Evolutionary conservation across 2,113 vertebrate genomes (phyloP).

Genomic region (Cettia cetti): DNA sequence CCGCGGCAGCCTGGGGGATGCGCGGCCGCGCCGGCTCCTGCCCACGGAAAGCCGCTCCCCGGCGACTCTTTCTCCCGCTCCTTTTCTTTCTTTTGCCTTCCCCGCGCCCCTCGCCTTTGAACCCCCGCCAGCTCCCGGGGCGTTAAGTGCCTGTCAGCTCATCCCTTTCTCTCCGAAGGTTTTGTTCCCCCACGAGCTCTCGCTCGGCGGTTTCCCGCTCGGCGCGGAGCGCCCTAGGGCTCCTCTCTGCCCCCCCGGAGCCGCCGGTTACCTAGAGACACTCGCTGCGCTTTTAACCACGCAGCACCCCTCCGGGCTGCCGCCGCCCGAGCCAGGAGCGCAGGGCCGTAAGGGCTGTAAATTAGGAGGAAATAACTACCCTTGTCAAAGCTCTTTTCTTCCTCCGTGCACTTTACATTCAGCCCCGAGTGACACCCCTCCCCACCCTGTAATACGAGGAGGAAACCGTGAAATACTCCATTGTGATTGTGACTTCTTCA

Average conservation of each 20-base stretch:
- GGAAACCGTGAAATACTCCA: conserved; percentile 74
- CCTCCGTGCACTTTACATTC: conserved; percentile 58
- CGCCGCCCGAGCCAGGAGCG: conserved; percentile 59
- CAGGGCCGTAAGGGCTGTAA: conserved; percentile 84
- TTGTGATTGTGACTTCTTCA: conserved; percentile 73
- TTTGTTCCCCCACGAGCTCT: neutral
- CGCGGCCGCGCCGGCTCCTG: neutral
- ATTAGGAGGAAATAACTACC: conserved; percentile 79
- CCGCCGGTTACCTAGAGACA: conserved; percentile 72
- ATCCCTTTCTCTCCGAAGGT: neutral
- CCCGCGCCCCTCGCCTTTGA: neutral
- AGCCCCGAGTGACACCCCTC: conserved; percentile 70
- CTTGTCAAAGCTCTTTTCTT: conserved; percentile 76
- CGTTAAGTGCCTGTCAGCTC: neutral
- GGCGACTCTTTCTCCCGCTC: neutral
- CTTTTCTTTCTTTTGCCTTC: neutral
- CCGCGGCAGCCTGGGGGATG: neutral
- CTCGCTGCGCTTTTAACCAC: conserved; percentile 65
- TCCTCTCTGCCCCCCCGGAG: neutral
- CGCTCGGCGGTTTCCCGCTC: neutral
- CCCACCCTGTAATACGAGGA: conserved; percentile 68
- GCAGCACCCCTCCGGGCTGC: conserved; percentile 54
- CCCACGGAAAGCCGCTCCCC: neutral
- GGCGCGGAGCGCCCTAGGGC: conserved; percentile 10
- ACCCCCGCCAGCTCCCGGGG: neutral